These are phyloP conservation scores for Saxidomus purpurata DNA, from an alignment of 1,140 invertebrate genomes.

Conservation along the genomic window DNA sequence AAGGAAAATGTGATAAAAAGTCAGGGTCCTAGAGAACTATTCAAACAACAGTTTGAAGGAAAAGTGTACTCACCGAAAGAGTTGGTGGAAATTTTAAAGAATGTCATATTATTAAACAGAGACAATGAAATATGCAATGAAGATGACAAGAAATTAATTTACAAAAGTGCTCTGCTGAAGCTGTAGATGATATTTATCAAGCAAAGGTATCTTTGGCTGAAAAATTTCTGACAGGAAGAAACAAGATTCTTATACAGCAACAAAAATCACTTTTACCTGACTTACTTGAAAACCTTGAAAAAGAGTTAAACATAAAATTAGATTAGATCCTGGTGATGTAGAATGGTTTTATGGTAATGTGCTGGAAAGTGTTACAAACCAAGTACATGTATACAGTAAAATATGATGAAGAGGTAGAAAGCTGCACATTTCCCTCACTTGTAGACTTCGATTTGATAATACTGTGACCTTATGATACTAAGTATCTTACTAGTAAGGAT, in stretches of 20 bases:
- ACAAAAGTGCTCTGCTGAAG: neutral
- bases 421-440: neutral
- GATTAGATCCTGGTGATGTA: neutral
- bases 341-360: neutral
- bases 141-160: neutral
- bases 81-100: neutral
- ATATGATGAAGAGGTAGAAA: constrained; percentile 4
- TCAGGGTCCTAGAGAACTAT: neutral
- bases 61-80: neutral
- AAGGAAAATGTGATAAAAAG: neutral
- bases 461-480: too few relatives aligned
- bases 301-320: neutral
- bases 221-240: neutral
- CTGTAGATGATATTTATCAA: neutral
- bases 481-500: too few relatives aligned
- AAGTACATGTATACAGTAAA: neutral
- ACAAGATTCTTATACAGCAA: neutral
- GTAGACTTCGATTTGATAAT: neutral
- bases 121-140: neutral
- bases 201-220: neutral
- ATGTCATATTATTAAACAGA: neutral
- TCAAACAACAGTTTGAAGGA: neutral
- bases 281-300: neutral
- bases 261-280: neutral
- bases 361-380: neutral